phyloP scores from a whole-genome alignment of 2,113 vertebrate species.

The Oncorhynchus gorbuscha region DNA sequence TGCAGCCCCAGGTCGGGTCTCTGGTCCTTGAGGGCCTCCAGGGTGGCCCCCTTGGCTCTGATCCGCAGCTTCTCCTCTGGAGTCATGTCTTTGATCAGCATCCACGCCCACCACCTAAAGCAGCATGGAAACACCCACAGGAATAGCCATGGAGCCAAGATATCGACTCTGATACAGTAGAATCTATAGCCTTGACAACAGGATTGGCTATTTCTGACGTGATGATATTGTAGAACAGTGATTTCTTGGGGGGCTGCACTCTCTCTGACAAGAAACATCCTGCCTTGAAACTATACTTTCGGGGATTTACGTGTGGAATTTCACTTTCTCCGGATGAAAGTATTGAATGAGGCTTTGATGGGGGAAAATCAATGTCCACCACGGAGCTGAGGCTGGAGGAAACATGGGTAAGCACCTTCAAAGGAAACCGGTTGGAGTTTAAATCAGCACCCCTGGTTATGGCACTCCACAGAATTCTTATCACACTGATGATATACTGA shows the following conservation, averaged over 20 bases:
- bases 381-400: slow-evolving; percentile 49
- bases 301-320: slow-evolving; percentile 6
- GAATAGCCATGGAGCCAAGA: neutral
- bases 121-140: neutral
- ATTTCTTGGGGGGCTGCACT: slow-evolving; percentile 10
- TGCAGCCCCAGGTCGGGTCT: slow-evolving; percentile 88
- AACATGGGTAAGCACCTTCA: slow-evolving; percentile 51
- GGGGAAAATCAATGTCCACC: slow-evolving; percentile 54
- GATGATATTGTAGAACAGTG: slow-evolving; percentile 1
- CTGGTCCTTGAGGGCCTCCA: slow-evolving; percentile 91
- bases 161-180: slow-evolving; percentile 15
- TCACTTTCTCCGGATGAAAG: slow-evolving; percentile 53
- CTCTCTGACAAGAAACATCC: slow-evolving; percentile 47
- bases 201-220: neutral
- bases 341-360: slow-evolving; percentile 49
- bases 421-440: slow-evolving; percentile 50
- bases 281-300: slow-evolving; percentile 20
- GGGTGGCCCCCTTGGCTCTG: slow-evolving; percentile 89
- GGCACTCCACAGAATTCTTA: slow-evolving; percentile 14
- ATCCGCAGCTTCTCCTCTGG: slow-evolving; percentile 85
- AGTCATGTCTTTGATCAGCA: slow-evolving; percentile 86
- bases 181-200: neutral
- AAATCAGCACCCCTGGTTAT: slow-evolving; percentile 36
- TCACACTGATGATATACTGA: neutral
- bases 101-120: slow-evolving; percentile 90